Base-by-base conservation (phyloP, 2,113 vertebrate species). In the Anolis carolinensis region DNA sequence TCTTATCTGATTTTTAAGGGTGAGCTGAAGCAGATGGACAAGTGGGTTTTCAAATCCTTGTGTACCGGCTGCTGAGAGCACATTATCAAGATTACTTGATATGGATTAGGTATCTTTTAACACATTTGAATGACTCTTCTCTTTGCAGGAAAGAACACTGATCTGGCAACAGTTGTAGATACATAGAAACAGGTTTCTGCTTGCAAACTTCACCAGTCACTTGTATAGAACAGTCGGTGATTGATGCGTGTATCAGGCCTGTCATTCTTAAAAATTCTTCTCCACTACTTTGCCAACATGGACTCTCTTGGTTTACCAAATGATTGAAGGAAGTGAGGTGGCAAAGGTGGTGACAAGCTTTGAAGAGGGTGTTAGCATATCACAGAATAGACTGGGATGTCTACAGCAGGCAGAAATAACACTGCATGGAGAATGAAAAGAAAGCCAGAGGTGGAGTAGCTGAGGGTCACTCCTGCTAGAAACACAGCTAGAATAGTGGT, bases 101-200 rank as follows among this genome's bases (percentile, higher is more conserved):
- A 1, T 63, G 71, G 27, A 20, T 74, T 63, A 23, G 55, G 44
- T 39, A 74, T 83, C 27, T 70, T 76, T 70, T 82, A 71, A 70
- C 80, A 70, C 70, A 71, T 83, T 20, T 74, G 71, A 75, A 74
- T 83, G 70, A 83, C 72, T 74, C 70, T 83, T 74, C 14, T 44
- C 62, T 27, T 73, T 10, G 1, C 55, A 63, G 6, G 30, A 63
- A 59, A 74, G 36, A 52, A 55, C 20, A 7, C 9, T 83, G 32
- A n/a, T 63, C 52, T 1, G 21, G 59, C 1, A n/a, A 30, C 81
- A 82, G 11, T 34, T 79, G 23, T 79, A 55, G 7, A n/a, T 62
- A 21, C 68, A 18, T 39, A 23, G 23, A 83, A 59, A 62, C 50
- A 59, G 14, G 32, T 62, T 73, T 39, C 27, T 63, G 82, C 55